phyloP scores from a whole-genome alignment of 2,888 invertebrate species.

The Biston betularia region DNA sequence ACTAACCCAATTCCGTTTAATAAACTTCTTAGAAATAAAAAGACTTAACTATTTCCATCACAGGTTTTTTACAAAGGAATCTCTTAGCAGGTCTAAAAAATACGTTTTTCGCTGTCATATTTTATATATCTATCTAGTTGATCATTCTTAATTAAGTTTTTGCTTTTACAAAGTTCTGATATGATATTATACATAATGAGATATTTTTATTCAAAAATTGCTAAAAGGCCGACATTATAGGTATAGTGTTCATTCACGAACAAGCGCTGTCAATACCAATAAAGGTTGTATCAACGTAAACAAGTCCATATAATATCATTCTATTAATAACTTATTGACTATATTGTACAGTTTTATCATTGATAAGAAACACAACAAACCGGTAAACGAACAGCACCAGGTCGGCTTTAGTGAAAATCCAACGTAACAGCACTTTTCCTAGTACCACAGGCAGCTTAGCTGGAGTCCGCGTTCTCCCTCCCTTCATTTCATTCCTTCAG shows the following conservation, averaged over 20 bases:
- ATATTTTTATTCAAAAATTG: too few species aligned
- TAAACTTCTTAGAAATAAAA: too few species aligned
- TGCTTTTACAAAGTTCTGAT: too few species aligned
- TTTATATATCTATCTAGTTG: too few species aligned
- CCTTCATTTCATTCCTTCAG: slow-evolving; percentile 76
- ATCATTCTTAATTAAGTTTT: too few species aligned
- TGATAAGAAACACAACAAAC: slow-evolving; percentile 72
- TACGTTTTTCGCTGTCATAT: too few species aligned
- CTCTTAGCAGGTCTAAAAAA: too few species aligned
- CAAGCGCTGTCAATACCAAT: background rate
- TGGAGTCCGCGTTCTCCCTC: slow-evolving; percentile 58
- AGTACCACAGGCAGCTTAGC: slow-evolving; percentile 75
- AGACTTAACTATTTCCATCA: too few species aligned
- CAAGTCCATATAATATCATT: slow-evolving; percentile 10
- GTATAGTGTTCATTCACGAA: background rate
- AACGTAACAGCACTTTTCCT: slow-evolving; percentile 86
- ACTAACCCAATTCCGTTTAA: too few species aligned
- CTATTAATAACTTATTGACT: slow-evolving; percentile 3
- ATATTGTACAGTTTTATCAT: slow-evolving; percentile 11
- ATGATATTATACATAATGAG: too few species aligned
- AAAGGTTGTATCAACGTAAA: slow-evolving; percentile 1
- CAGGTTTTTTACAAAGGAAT: too few species aligned
- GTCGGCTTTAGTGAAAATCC: slow-evolving; percentile 88
- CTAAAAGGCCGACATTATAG: too few species aligned
- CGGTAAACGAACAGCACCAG: slow-evolving; percentile 87